Percentiles rank a stretch among this genome's conserved stretches.
Evolutionary conservation across 1,140 invertebrate species (phyloP).

Genomic region (Harlomillsia oculata): DNA sequence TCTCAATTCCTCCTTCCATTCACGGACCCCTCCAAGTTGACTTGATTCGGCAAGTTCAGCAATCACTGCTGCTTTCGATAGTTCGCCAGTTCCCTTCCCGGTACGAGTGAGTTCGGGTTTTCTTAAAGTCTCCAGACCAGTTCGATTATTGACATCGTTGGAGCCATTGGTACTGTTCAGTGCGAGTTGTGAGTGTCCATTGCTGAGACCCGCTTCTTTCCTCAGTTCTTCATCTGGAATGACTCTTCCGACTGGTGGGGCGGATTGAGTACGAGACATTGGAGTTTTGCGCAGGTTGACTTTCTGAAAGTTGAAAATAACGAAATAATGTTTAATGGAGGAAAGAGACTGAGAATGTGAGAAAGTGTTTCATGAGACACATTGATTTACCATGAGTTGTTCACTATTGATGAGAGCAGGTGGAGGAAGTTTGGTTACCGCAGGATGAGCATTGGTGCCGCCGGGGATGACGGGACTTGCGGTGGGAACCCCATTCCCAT

Average conservation of each 20-base stretch:
- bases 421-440: too few relatives aligned
- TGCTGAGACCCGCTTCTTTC: background rate
- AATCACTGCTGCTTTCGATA: conserved; percentile 28
- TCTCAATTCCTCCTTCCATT: conserved; percentile 35
- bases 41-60: conserved; percentile 33
- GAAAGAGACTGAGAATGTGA: background rate
- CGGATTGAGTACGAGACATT: conserved; percentile 29
- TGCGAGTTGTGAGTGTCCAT: background rate
- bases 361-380: background rate
- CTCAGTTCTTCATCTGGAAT: conserved; percentile 16
- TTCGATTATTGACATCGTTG: conserved; percentile 1
- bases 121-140: too few relatives aligned
- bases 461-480: background rate
- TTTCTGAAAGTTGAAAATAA: conserved; percentile 23
- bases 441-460: too few relatives aligned
- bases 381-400: conserved; percentile 29
- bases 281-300: conserved; percentile 34
- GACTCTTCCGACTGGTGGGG: conserved; percentile 30
- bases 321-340: background rate
- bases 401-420: conserved; percentile 19
- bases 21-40: conserved; percentile 33
- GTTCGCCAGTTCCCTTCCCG: background rate
- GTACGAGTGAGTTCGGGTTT: background rate
- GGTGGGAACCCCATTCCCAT: background rate
- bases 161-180: background rate